phyloP scores from a whole-genome alignment of 2,888 invertebrate species.

The Zele albiditarsus region DNA sequence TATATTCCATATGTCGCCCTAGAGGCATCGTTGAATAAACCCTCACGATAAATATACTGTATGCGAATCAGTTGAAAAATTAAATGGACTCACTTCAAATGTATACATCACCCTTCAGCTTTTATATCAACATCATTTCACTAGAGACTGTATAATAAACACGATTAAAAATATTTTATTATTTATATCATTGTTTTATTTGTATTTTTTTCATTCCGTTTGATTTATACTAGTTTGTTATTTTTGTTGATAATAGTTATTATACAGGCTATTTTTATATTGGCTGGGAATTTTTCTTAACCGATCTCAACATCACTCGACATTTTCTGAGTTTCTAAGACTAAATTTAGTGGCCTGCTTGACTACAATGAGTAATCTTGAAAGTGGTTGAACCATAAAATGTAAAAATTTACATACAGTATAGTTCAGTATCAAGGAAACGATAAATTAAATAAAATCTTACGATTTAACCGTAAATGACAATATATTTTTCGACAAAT shows the following conservation, averaged over 20 bases:
- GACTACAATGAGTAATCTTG: no score
- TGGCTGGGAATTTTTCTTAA: no score
- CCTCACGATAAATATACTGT: not conserved
- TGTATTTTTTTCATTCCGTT: not conserved
- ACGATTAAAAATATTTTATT: not conserved
- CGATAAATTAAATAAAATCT: no score
- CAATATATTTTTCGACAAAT: not conserved
- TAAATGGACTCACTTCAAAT: constrained; percentile 3
- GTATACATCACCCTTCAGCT: not conserved
- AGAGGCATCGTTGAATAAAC: not conserved
- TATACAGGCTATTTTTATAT: no score
- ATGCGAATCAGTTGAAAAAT: constrained; percentile 5
- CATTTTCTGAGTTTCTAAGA: no score
- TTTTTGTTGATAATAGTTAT: no score
- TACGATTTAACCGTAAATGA: not conserved
- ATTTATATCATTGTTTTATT: not conserved
- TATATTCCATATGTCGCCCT: constrained; percentile 9
- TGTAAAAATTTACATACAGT: no score
- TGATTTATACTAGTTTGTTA: no score
- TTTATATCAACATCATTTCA: not conserved
- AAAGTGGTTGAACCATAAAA: no score
- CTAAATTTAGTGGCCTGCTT: no score
- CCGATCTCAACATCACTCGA: no score
- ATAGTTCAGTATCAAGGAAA: no score
- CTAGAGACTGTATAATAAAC: constrained; percentile 6